Base-by-base conservation (phyloP, 2,888 invertebrate species). In the Polia nebulosa region DNA sequence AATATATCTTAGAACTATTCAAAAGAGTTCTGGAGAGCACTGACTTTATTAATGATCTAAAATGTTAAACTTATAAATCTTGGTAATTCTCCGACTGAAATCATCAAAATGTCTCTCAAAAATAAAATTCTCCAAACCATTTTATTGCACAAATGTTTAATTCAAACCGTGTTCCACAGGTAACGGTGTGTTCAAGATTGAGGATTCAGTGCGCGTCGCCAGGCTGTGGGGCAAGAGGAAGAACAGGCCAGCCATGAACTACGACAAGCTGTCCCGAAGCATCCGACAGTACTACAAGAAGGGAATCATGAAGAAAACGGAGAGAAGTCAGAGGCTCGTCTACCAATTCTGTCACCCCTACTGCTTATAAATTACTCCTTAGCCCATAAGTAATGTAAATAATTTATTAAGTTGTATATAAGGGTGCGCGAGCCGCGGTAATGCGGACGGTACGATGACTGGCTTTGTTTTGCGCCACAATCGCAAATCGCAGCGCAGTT, bases 281-380 rank as follows among this genome's bases (percentile, higher is more conserved):
- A 99, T 99, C 90, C 96, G 99, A 60, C 99, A 99, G 93, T 99
- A 99, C 96, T 99, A 99, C 97, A 99, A 99, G 95, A 99, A 99
- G 94, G 99, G 99, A 66, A 99, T 99, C 92, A 99, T 99, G 98
- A 99, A 99, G 97, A 99, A 99, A 94, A 99, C 99, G 1, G 99
- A 99, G 91, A 96, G 99, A 80, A 99, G 99, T 84, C 99, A 99
- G 95, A 97, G 99, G 91, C 97, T 99, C 86, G 99, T 99, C 76
- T 99, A 99, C 95, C 99, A 99, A 95, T 99, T 99, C 96, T 99
- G 99, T 92, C 98, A 98, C 92, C 99, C 99, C 22, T 99, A 99
- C 94, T 97, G 97, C 90, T 97, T 98, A 91, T 98, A 97, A 96
- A 90, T n/a, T 84, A 84, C 83, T 87, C 80, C 69, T 68, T 89